Base-by-base conservation (phyloP, 2,797 vertebrate species). In the Ptychadena robeensis region DNA sequence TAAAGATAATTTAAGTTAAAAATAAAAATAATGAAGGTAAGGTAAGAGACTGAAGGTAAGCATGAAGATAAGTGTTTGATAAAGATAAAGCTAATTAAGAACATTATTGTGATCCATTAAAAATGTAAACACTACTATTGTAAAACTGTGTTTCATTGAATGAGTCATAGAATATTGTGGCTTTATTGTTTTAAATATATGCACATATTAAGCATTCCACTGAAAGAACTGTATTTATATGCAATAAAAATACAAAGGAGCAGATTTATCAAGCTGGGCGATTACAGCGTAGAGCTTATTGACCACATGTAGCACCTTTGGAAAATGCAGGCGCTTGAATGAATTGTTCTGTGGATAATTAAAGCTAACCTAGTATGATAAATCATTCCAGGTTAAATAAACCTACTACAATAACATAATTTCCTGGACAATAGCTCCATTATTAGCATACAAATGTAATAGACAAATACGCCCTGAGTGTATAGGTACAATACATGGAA, bases 381-480 rank as follows among this genome's bases (percentile, higher is more conserved):
- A 72, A 80, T 72, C 69, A 64, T 64, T 69, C 1, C 53, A 71
- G 57, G 53, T 30, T 70, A 40, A 61, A 65, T 71, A 80, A 80
- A 71, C 66, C 48, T 31, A 3, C 27, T 61, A 18, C 31, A 71
- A 63, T 80, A 63, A 38, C 67, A 15, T 28, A 15, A 74, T 74
- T 37, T 63, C n/a, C 25, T 63, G 31, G 53, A n/a, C 53, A 74
- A 8, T n/a, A 11, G 34, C 31, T 61, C 9, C 27, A 74, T 63
- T 30, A 61, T 27, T 28, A 37, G 22, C 12, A 61, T 61, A 34
- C 31, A 32, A 15, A 48, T n/a, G 53, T 37, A 65, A 65, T 31
- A 32, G 0, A 11, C 7, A n/a, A 9, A 67, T 35, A 7, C 66
- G 15, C 15, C 11, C 14, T 48, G 3, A 48, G 6, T 4, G 18